These are phyloP conservation scores for Melipona beecheii DNA, from an alignment of 2,888 invertebrate genomes.

Conservation along the genomic window DNA sequence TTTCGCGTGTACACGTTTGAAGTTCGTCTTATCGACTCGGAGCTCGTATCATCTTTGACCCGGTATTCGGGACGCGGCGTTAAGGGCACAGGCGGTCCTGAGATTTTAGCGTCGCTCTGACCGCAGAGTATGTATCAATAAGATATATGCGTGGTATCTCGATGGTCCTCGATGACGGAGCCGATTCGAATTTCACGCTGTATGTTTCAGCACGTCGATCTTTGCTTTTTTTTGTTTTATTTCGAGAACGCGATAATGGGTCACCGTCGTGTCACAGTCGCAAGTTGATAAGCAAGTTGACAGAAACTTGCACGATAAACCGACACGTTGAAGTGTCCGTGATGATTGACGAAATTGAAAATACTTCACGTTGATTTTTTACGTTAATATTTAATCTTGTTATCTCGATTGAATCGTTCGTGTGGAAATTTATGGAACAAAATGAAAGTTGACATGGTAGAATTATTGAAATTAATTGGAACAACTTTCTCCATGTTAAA, in stretches of 20 bases:
- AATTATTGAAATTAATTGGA: too few relatives aligned
- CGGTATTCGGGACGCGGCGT: conserved; percentile 30
- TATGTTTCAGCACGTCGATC: neutral
- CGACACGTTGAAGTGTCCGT: neutral
- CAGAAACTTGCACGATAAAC: conserved; percentile 10
- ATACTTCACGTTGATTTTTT: neutral
- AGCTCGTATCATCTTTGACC: conserved; percentile 46
- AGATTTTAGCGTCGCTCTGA: conserved; percentile 28
- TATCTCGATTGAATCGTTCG: too few relatives aligned
- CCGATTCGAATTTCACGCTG: conserved; percentile 11
- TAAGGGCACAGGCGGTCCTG: conserved; percentile 21
- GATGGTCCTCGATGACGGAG: neutral
- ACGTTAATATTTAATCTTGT: too few relatives aligned
- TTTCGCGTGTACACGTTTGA: conserved; percentile 28
- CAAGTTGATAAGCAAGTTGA: neutral
- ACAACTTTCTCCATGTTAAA: too few relatives aligned
- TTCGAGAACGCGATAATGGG: neutral
- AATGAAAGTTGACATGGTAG: too few relatives aligned
- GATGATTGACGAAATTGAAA: conserved; percentile 16
- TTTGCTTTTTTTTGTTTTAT: neutral
- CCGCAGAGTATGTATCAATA: neutral
- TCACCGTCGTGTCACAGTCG: neutral
- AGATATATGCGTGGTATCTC: conserved; percentile 3
- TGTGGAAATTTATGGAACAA: too few relatives aligned
- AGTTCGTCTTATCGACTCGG: conserved; percentile 52